Percentiles rank a stretch among this genome's conserved stretches.
Evolutionary conservation across 92 coral and sea anemone species (phyloP).

Genomic region (Diadumene lineata): DNA sequence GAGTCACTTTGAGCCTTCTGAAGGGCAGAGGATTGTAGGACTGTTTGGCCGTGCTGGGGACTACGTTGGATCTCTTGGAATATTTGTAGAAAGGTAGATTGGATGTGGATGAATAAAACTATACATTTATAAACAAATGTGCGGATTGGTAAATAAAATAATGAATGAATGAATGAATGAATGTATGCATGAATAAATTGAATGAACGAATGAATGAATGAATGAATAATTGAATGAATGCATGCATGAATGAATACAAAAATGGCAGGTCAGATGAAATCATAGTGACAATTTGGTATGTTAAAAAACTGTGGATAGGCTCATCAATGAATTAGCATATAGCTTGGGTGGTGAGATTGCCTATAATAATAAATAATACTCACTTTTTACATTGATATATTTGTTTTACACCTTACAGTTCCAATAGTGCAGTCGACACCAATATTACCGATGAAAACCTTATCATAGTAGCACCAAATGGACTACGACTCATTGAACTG

Average conservation of each 20-base stretch:
- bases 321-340: no score
- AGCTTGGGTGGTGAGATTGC: no score
- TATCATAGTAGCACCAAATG: constrained; percentile 59
- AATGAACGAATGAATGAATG: not conserved
- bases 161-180: not conserved
- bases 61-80: constrained; percentile 77
- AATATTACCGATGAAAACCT: constrained; percentile 29
- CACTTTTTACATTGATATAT: no score
- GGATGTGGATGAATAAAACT: not conserved
- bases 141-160: not conserved
- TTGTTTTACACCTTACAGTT: not conserved
- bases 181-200: not conserved
- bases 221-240: not conserved
- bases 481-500: constrained; percentile 79
- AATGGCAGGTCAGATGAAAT: no score
- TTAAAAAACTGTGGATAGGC: no score
- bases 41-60: constrained; percentile 85
- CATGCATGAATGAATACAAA: not conserved
- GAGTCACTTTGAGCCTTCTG: constrained; percentile 63
- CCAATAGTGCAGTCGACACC: not conserved
- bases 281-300: no score
- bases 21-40: constrained; percentile 60
- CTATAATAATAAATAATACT: no score
- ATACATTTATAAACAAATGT: no score
- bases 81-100: constrained; percentile 63